Evolutionary conservation across 2,797 vertebrate species (phyloP).

Genomic region (Microcaecilia unicolor): DNA sequence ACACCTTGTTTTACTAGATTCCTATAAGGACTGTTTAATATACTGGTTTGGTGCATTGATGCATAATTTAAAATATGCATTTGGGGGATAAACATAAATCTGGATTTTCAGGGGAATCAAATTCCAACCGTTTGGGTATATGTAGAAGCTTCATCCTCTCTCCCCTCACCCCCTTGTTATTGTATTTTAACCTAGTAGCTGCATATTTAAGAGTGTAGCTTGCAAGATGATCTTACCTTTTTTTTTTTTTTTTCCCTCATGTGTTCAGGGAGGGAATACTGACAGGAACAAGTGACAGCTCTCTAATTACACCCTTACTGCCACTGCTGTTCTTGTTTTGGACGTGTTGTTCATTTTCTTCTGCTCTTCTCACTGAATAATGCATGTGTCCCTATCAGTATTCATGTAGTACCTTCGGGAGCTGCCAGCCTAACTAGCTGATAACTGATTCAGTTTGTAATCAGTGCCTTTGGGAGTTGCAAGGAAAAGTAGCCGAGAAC

Average conservation of each 20-base stretch:
- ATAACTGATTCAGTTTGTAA: constrained; percentile 77
- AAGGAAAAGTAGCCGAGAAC: constrained; percentile 68
- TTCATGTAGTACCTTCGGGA: constrained; percentile 70
- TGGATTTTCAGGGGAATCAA: constrained; percentile 43
- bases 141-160: constrained; percentile 39
- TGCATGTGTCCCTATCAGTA: constrained; percentile 90
- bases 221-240: constrained; percentile 46
- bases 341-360: constrained; percentile 90
- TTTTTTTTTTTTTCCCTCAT: constrained; percentile 32
- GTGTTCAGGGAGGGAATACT: constrained; percentile 87
- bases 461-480: constrained; percentile 64
- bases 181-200: constrained; percentile 55
- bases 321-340: constrained; percentile 87
- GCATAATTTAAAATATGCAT: too few relatives aligned
- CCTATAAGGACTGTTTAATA: too few relatives aligned
- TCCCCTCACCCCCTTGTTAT: constrained; percentile 37
- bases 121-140: constrained; percentile 41
- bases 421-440: constrained; percentile 71
- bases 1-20: too few relatives aligned
- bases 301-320: constrained; percentile 97
- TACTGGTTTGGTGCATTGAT: too few relatives aligned
- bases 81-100: constrained; percentile 16
- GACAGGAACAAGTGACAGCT: constrained; percentile 97
- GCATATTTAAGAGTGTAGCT: constrained; percentile 50
- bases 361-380: constrained; percentile 87